These are phyloP conservation scores for Phalanger gymnotis DNA, from an alignment of 2,797 vertebrate genomes.

Conservation along the genomic window DNA sequence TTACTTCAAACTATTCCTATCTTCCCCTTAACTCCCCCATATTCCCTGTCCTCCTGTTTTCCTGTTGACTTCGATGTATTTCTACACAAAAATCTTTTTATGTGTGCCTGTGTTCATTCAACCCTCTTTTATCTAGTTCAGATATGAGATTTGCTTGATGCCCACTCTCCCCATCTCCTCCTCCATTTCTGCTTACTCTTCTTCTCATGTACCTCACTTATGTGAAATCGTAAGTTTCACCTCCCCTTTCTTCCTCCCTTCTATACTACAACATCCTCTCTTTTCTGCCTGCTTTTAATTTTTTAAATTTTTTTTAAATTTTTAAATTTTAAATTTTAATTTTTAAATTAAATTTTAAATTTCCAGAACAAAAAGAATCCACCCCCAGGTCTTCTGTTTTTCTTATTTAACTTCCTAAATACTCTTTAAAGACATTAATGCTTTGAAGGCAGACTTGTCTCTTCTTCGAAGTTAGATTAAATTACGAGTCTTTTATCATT, in stretches of 20 bases:
- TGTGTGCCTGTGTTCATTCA: neutral
- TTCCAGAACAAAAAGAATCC: neutral
- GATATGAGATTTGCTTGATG: neutral
- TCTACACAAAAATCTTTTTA: neutral
- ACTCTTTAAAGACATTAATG: neutral
- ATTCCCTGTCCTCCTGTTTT: neutral
- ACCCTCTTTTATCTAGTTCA: neutral
- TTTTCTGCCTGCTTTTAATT: too few species aligned
- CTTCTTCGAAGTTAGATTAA: too few species aligned
- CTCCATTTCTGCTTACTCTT: neutral
- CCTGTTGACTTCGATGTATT: neutral
- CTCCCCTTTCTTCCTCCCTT: neutral
- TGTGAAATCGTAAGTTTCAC: neutral
- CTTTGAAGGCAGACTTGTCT: too few species aligned
- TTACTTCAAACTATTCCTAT: neutral
- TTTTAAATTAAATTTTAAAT: too few species aligned
- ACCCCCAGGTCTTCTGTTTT: neutral
- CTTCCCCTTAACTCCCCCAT: neutral
- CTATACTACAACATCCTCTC: neutral
- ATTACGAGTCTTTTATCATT: too few species aligned
- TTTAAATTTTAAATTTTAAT: too few species aligned
- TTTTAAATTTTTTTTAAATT: too few species aligned
- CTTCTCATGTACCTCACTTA: neutral
- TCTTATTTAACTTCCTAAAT: neutral
- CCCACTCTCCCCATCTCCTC: neutral